These are phyloP conservation scores for Platalea minor DNA, from an alignment of 2,797 vertebrate genomes.

Conservation along the genomic window DNA sequence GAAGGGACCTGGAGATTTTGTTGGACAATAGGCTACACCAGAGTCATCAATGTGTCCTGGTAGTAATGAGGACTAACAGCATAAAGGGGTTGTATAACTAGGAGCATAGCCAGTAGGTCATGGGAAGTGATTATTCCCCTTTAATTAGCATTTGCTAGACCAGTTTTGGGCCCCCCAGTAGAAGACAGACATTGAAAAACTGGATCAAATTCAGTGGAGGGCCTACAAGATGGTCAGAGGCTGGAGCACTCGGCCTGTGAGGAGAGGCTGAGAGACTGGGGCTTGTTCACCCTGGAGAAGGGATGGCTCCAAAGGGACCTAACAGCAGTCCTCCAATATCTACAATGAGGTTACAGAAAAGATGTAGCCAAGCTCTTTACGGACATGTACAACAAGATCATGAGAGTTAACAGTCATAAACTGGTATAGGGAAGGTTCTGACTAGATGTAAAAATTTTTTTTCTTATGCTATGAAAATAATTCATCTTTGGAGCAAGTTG, in stretches of 20 bases:
- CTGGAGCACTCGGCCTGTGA: neutral
- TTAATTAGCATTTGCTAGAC: neutral
- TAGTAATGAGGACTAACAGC: neutral
- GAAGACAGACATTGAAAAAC: neutral
- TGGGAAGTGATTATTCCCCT: neutral
- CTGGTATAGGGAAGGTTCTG: neutral
- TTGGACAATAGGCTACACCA: neutral
- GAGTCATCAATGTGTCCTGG: neutral
- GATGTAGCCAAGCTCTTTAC: neutral
- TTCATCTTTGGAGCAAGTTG: neutral
- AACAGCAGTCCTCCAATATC: neutral
- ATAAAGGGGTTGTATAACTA: neutral
- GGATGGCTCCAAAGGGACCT: neutral
- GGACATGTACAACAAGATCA: neutral
- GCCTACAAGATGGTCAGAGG: neutral
- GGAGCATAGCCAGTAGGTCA: neutral
- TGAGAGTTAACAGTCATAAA: neutral
- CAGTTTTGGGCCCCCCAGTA: neutral
- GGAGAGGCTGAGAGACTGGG: neutral
- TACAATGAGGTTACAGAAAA: neutral
- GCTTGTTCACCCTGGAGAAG: neutral
- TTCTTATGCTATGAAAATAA: neutral
- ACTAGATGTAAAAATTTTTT: neutral
- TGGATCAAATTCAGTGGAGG: neutral
- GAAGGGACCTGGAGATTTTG: neutral